These are phyloP conservation scores for Helobdella robusta DNA, from an alignment of 2,888 invertebrate genomes.

Conservation along the genomic window DNA sequence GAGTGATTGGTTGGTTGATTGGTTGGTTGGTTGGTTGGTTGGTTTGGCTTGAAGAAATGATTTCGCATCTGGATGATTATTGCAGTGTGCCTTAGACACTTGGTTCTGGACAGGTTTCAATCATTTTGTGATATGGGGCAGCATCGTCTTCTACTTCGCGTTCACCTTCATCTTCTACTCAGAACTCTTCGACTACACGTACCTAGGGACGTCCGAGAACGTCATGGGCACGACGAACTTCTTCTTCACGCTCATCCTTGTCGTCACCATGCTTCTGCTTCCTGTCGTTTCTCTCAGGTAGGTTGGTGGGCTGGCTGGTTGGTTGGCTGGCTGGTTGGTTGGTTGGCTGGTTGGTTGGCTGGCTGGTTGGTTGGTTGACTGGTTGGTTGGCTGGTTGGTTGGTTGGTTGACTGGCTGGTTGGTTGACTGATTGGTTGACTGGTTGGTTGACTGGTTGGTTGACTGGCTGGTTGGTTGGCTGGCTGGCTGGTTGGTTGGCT, in stretches of 20 bases:
- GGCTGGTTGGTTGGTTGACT: no score
- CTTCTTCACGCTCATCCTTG: conserved; percentile 58
- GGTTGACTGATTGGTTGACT: no score
- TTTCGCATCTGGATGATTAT: no score
- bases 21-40: not conserved
- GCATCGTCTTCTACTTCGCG: conserved; percentile 84
- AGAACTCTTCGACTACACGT: conserved; percentile 57
- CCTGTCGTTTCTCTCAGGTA: conserved; percentile 65
- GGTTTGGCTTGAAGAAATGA: no score
- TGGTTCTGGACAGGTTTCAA: conserved; percentile 96
- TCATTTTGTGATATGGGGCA: conserved; percentile 94
- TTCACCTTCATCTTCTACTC: conserved; percentile 85
- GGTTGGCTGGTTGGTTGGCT: no score
- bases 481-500: no score
- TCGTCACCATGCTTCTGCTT: conserved; percentile 71
- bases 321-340: no score
- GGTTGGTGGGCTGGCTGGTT: no score
- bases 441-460: no score
- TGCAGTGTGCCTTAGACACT: conserved; percentile 90
- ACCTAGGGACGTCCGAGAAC: conserved; percentile 48
- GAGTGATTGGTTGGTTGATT: not conserved
- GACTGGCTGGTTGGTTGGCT: no score
- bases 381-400: no score
- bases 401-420: no score
- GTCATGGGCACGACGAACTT: conserved; percentile 73